phyloP scores from a whole-genome alignment of 1,140 invertebrate species.

The Augochlora pura region DNA sequence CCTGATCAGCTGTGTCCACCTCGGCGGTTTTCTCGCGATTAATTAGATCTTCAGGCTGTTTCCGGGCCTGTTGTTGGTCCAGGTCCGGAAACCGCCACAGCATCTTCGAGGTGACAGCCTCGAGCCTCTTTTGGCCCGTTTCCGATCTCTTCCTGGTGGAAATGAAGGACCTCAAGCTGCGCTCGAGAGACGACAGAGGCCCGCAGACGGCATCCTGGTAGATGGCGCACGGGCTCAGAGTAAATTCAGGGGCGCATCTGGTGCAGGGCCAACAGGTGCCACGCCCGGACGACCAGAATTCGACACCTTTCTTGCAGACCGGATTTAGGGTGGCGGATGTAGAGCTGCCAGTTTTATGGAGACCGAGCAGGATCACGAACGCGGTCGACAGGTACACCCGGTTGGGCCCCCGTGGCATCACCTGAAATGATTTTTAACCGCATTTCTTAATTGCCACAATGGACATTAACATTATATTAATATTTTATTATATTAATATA shows the following conservation, averaged over 20 bases:
- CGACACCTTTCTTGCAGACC: constrained; percentile 79
- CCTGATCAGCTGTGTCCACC: neutral
- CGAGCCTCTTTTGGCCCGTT: constrained; percentile 48
- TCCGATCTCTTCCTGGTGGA: constrained; percentile 58
- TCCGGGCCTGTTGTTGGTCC: constrained; percentile 20
- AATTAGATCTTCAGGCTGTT: neutral
- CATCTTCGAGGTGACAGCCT: constrained; percentile 49
- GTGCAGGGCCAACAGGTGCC: constrained; percentile 83
- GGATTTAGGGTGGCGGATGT: constrained; percentile 69
- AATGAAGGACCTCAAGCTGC: constrained; percentile 81
- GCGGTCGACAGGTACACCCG: constrained; percentile 64
- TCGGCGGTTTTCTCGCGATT: neutral
- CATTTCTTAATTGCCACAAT: no score
- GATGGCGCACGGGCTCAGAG: constrained; percentile 83
- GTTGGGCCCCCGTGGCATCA: constrained; percentile 65
- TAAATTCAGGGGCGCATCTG: constrained; percentile 82
- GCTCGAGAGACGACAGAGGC: constrained; percentile 81
- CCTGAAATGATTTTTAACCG: constrained; percentile 36
- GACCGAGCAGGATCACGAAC: constrained; percentile 61
- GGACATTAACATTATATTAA: no score
- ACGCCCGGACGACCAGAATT: constrained; percentile 82
- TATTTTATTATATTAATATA: no score
- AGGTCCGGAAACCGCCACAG: constrained; percentile 48
- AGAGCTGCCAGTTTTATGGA: constrained; percentile 70
- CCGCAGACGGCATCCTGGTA: constrained; percentile 85